Evolutionary conservation across 1,140 invertebrate species (phyloP).

Genomic region (Pseudomyrmex concolor): DNA sequence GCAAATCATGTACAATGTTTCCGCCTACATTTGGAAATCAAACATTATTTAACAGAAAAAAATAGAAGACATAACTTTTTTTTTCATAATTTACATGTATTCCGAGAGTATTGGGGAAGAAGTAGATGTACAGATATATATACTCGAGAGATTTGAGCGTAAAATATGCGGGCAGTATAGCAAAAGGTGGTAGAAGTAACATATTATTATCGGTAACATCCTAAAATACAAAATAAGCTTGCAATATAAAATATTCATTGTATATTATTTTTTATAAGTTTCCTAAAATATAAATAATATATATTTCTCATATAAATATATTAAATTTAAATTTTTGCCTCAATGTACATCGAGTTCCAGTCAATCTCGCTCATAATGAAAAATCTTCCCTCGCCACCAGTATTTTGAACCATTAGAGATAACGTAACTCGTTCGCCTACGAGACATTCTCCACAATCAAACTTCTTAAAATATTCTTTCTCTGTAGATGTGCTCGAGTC

Average conservation of each 20-base stretch:
- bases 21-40: conserved; percentile 60
- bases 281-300: too few relatives aligned
- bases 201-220: conserved; percentile 65
- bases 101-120: conserved; percentile 73
- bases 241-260: not conserved
- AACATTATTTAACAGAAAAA: conserved; percentile 7
- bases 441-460: conserved; percentile 78
- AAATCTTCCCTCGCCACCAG: conserved; percentile 76
- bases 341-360: conserved; percentile 76
- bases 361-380: conserved; percentile 80
- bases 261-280: conserved; percentile 17
- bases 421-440: conserved; percentile 72
- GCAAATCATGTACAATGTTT: conserved; percentile 76
- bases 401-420: conserved; percentile 72
- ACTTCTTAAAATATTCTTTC: conserved; percentile 7
- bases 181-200: conserved; percentile 71
- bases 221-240: conserved; percentile 54
- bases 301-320: conserved; percentile 17
- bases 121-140: conserved; percentile 68
- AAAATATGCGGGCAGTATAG: conserved; percentile 77
- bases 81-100: conserved; percentile 70
- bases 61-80: not conserved
- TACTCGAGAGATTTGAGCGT: conserved; percentile 66
- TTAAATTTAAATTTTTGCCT: conserved; percentile 60
- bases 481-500: not conserved